Evolutionary conservation across 2,113 vertebrate genomes (phyloP).

Genomic region (Stegostoma tigrinum): DNA sequence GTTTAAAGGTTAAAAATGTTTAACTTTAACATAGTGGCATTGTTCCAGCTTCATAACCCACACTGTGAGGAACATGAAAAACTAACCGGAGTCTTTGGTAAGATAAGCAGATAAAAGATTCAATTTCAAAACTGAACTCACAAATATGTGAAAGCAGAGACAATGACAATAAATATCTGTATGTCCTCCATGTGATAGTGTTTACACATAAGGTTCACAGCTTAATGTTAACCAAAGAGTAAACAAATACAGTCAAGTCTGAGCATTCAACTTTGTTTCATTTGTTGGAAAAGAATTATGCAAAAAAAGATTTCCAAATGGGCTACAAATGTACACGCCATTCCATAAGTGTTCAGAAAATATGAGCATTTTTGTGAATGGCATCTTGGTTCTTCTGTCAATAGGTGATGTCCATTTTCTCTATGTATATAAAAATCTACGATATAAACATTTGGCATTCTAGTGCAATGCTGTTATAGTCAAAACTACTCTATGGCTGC

Average conservation of each 20-base stretch:
- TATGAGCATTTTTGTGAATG: neutral
- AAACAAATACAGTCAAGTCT: conserved; percentile 27
- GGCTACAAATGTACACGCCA: neutral
- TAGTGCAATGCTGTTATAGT: neutral
- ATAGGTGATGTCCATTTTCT: neutral
- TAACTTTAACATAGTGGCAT: conserved; percentile 28
- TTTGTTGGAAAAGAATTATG: neutral
- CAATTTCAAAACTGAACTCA: conserved; percentile 30
- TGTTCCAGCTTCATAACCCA: conserved; percentile 36
- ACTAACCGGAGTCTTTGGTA: conserved; percentile 10
- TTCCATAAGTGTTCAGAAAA: neutral
- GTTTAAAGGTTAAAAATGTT: conserved; percentile 35
- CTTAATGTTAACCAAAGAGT: conserved; percentile 21
- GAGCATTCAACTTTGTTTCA: conserved; percentile 7
- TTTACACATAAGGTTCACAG: conserved; percentile 37
- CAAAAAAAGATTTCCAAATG: neutral
- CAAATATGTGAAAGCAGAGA: conserved; percentile 35
- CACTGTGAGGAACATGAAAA: conserved; percentile 28
- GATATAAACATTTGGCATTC: neutral
- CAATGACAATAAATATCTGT: conserved; percentile 36
- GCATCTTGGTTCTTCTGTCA: neutral
- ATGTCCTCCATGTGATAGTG: neutral
- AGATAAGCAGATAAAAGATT: conserved; percentile 36
- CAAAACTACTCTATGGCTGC: neutral
- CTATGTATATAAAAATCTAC: neutral